phyloP scores from a whole-genome alignment of 2,797 vertebrate genomes.

The Emydoidea blandingii region DNA sequence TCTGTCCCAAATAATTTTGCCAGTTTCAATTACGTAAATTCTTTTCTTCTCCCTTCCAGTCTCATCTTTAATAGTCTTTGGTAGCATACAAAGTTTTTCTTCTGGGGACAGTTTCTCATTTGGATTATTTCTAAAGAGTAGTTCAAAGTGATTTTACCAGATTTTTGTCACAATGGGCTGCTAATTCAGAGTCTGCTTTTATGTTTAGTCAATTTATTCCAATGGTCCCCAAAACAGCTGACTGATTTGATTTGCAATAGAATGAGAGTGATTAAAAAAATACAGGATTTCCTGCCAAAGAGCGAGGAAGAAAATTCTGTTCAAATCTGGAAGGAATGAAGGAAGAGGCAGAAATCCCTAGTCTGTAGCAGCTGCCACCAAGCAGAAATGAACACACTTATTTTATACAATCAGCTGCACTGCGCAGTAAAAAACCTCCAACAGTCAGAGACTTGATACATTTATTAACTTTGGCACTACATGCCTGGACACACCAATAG shows the following conservation, averaged over 20 bases:
- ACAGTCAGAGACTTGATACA: conserved; percentile 60
- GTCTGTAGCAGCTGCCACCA: not conserved
- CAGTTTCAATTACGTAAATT: not conserved
- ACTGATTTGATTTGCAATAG: conserved; percentile 20
- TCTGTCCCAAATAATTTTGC: not conserved
- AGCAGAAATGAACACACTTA: conserved; percentile 23
- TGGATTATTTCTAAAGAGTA: not conserved
- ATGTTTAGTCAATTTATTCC: not conserved
- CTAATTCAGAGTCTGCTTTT: not conserved
- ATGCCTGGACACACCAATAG: conserved; percentile 43
- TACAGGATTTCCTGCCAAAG: conserved; percentile 22
- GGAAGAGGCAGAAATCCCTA: conserved; percentile 5
- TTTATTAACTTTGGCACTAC: conserved; percentile 71
- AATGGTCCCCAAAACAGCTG: not conserved
- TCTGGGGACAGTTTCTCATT: not conserved
- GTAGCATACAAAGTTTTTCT: not conserved
- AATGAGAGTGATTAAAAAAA: conserved; percentile 18
- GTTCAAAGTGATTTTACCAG: not conserved
- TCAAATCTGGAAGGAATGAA: conserved; percentile 45
- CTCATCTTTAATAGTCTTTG: not conserved
- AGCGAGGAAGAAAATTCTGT: conserved; percentile 37
- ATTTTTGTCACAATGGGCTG: not conserved
- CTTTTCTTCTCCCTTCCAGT: not conserved
- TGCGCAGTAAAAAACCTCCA: conserved; percentile 40
- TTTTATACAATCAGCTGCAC: conserved; percentile 16